These are phyloP conservation scores for Dermochelys coriacea DNA, from an alignment of 2,797 vertebrate genomes.

Conservation along the genomic window DNA sequence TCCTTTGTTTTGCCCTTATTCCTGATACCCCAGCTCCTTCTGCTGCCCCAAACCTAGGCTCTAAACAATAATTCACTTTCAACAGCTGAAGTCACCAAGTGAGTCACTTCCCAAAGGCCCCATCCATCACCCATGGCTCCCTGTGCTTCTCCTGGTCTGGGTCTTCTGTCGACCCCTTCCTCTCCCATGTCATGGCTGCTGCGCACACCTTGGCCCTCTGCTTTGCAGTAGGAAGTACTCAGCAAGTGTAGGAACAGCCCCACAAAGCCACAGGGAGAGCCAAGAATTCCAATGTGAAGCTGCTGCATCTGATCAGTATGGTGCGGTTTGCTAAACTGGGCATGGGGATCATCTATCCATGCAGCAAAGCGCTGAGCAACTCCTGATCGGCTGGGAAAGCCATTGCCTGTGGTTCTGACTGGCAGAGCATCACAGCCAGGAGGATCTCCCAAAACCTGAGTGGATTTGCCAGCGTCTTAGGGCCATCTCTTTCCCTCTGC, in stretches of 20 bases:
- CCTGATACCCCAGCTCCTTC: too few species aligned
- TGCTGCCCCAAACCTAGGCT: too few species aligned
- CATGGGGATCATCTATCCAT: background rate
- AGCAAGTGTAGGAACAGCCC: background rate
- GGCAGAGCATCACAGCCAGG: background rate
- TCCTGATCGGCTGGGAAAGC: background rate
- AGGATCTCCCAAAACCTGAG: background rate
- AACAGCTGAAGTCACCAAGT: too few species aligned
- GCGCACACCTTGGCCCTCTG: background rate
- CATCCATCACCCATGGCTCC: too few species aligned
- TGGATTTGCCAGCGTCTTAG: background rate
- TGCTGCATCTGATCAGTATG: background rate
- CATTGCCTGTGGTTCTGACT: background rate
- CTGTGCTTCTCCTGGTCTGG: too few species aligned
- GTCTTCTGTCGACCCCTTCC: too few species aligned
- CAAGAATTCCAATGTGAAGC: background rate
- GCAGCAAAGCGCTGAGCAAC: background rate
- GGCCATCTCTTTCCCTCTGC: background rate
- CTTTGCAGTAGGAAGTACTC: background rate
- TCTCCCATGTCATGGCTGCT: too few species aligned
- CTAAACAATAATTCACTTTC: too few species aligned
- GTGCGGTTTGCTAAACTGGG: background rate
- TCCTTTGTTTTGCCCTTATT: too few species aligned
- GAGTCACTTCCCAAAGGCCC: too few species aligned
- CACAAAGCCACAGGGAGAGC: background rate